Base-by-base conservation (phyloP, 2,797 vertebrate genomes). In the Pitangus sulphuratus region DNA sequence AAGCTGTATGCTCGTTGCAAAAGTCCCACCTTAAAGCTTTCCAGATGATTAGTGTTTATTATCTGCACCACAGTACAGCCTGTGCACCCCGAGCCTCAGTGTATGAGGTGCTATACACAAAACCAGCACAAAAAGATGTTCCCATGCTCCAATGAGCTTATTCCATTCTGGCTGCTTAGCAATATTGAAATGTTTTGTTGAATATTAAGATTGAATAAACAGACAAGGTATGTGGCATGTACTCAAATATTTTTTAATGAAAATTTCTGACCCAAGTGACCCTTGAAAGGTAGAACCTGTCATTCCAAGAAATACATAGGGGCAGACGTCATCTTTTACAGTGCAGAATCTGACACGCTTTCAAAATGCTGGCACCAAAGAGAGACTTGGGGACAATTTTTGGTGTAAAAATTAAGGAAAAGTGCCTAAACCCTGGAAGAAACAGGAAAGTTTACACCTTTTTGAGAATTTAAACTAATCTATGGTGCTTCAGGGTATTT, bases 191-290 rank as follows among this genome's bases (percentile, higher is more conserved):
- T 79, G 76, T 93, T 95, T 89, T 84, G 69, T 86, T 86, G 91
- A 95, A 79, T 91, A 94, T 90, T 93, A 89, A 93, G 85, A 95
- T 56, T 78, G 89, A 91, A 96, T 93, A 95, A 93, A 80, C 95
- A 96, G 95, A 94, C 65, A 90, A 92, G 40, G 91, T 81, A 92
- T 86, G 62, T 94, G 95, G 95, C 91, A 48, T 62, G 87, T 60
- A 62, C 66, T 96, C 95, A 95, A 96, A 92, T 96, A 95, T 96
- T 96, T 96, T 95, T 96, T 84, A 97, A 96, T 96, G 88, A 97
- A 96, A 96, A 84, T 60, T 89, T 96, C 80, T 95, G 80, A 84
- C 85, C 94, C 74, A 93, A 56, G 84, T 40, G 84, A 95, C 89
- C 92, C 54, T 75, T 82, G 58, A 91, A 94, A 97, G 84, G 94